Evolutionary conservation across 2,888 invertebrate species (phyloP), one percentile per base, ranked within the genome.

Genomic region (Emesis furor): DNA sequence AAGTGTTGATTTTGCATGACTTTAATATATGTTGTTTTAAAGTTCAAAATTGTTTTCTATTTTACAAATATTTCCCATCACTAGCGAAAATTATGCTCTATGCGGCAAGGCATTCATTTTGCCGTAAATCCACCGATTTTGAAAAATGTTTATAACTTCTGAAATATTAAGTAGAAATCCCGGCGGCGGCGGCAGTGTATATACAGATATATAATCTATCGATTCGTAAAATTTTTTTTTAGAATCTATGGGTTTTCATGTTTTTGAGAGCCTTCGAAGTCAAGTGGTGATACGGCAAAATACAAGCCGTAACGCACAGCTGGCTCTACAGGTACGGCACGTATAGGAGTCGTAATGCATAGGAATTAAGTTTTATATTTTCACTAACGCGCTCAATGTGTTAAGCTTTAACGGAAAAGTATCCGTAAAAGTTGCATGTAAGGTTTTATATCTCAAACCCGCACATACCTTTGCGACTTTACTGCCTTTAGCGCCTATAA

Each of bases 211-310:
- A 59, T 7, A 59, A 59, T 59, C 59, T 59, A 59, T 24, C 17
- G 24, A 24, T 59, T 59, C 24, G 59, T 59, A 59, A 0, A 59
- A 46, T 76, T 69, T 77, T 79, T 35, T 79, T 35, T 55, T 73
- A 39, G 10, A 51, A 46, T 68, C 71, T n/a, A 42, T 73, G 10
- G 14, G 68, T 80, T 59, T 59, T 59, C 59, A 59, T 59, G 59
- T 59, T 59, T 59, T 59, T 59, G 24, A 59, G 59, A 59, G 59
- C 59, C 24, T 24, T 59, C 59, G 59, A 59, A 59, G 59, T 59
- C 59, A 55, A 55, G 59, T 59, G 59, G 24, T 59, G 59, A 7
- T 24, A 59, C 59, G 59, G 59, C 59, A 24, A 59, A 59, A 59
- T 17, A 59, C 24, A 59, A 59, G 24, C 24, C 59, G 24, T 59